Evolutionary conservation across 1,140 invertebrate species (phyloP).

Genomic region (Drosophila ambigua): DNA sequence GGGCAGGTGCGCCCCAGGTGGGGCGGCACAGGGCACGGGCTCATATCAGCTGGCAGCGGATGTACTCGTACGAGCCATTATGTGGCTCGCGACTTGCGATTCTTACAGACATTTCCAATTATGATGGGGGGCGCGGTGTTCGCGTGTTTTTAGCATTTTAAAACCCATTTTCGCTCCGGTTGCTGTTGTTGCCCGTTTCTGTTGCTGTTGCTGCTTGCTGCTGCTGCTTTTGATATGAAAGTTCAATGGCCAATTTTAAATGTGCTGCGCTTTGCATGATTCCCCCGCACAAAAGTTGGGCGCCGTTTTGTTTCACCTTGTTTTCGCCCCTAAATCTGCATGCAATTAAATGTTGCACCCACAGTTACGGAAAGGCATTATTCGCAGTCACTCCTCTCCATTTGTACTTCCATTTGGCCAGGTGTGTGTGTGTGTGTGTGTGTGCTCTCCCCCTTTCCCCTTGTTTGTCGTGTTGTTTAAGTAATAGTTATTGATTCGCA

Average conservation of each 20-base stretch:
- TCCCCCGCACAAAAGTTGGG: slow-evolving; percentile 26
- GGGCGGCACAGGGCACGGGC: background rate
- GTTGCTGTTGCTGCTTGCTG: slow-evolving; percentile 30
- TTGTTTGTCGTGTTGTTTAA: too few species aligned
- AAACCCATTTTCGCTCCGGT: slow-evolving; percentile 46
- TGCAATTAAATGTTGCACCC: slow-evolving; percentile 44
- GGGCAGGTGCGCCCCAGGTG: slow-evolving; percentile 1
- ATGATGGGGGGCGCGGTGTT: slow-evolving; percentile 59
- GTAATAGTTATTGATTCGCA: too few species aligned
- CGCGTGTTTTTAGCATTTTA: slow-evolving; percentile 67
- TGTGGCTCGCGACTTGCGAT: slow-evolving; percentile 15
- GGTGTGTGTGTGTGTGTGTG: too few species aligned
- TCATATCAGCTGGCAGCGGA: slow-evolving; percentile 39
- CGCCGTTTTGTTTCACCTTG: slow-evolving; percentile 43
- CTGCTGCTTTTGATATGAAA: slow-evolving; percentile 61
- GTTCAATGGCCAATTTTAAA: slow-evolving; percentile 74
- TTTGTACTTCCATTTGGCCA: too few species aligned
- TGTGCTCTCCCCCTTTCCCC: too few species aligned
- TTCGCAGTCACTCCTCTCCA: background rate
- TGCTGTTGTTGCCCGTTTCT: slow-evolving; percentile 22
- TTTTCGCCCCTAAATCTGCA: slow-evolving; percentile 15
- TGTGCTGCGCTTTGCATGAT: slow-evolving; percentile 51
- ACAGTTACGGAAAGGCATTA: slow-evolving; percentile 25
- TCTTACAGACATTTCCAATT: slow-evolving; percentile 53
- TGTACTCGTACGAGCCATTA: slow-evolving; percentile 28